Conservation (phyloP, 2,113 vertebrate species). For the Phrynosoma blainvillii region DNA sequence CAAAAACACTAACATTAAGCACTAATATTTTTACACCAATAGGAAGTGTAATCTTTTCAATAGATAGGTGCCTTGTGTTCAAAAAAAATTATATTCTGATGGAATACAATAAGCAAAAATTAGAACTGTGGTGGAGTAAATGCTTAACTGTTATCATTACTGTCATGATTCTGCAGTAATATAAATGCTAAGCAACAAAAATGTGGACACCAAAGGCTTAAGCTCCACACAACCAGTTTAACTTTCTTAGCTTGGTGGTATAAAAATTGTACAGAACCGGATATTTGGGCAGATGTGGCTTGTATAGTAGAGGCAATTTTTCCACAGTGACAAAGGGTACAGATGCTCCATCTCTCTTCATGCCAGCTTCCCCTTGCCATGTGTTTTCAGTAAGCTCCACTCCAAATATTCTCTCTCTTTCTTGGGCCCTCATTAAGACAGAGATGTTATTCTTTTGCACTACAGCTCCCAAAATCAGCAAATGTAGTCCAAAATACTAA, state of each 20-base stretch:
- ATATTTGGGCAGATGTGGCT: neutral
- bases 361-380: too few relatives aligned
- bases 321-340: neutral
- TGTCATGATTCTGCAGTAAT: neutral
- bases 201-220: neutral
- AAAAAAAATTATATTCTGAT: too few relatives aligned
- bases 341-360: too few relatives aligned
- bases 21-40: rapidly evolving
- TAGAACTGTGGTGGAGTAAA: neutral
- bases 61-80: too few relatives aligned
- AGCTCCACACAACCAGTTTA: neutral
- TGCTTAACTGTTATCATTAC: neutral
- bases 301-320: neutral
- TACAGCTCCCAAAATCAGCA: too few relatives aligned
- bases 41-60: rapidly evolving
- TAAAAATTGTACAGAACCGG: too few relatives aligned
- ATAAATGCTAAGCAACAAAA: neutral
- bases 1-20: rapidly evolving
- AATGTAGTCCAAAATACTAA: too few relatives aligned
- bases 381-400: neutral
- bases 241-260: neutral
- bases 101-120: neutral
- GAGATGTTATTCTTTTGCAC: too few relatives aligned
- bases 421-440: neutral
- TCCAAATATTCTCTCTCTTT: neutral